Conservation (phyloP, 2,888 invertebrate genomes). For the Euzetes globulus region DNA sequence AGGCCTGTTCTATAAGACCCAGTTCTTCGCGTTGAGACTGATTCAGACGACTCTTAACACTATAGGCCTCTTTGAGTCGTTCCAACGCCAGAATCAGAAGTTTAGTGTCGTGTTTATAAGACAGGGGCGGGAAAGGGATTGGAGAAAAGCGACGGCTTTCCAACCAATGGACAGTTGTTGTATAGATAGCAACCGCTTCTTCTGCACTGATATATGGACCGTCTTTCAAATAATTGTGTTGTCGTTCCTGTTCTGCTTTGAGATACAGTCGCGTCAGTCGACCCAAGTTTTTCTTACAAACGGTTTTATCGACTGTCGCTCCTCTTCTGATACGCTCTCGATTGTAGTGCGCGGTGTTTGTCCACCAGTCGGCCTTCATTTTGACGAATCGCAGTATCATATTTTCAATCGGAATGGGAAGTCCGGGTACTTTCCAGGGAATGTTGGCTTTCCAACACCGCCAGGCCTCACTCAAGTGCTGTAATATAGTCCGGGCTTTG, state of each 20-base stretch:
- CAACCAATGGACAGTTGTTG: constrained; percentile 98
- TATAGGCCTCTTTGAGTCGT: constrained; percentile 92
- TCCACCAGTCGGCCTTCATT: constrained; percentile 99
- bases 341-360: constrained; percentile 99
- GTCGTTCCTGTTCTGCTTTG: constrained; percentile 95
- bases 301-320: constrained; percentile 99
- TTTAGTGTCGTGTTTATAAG: constrained; percentile 99
- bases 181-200: constrained; percentile 99
- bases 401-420: constrained; percentile 98
- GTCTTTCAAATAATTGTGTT: constrained; percentile 98
- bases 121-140: constrained; percentile 97
- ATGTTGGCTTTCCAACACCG: constrained; percentile 99
- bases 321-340: constrained; percentile 95
- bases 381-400: constrained; percentile 99
- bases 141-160: constrained; percentile 97
- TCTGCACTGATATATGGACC: constrained; percentile 99
- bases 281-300: constrained; percentile 99
- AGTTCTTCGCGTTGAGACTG: constrained; percentile 98
- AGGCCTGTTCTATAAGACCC: constrained; percentile 97
- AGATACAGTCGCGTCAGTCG: constrained; percentile 91
- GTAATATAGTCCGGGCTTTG: constrained; percentile 95
- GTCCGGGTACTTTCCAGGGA: constrained; percentile 98
- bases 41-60: constrained; percentile 92
- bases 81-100: constrained; percentile 92
- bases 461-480: constrained; percentile 99